phyloP scores from a whole-genome alignment of 2,797 vertebrate genomes.

The Allobates femoralis region DNA sequence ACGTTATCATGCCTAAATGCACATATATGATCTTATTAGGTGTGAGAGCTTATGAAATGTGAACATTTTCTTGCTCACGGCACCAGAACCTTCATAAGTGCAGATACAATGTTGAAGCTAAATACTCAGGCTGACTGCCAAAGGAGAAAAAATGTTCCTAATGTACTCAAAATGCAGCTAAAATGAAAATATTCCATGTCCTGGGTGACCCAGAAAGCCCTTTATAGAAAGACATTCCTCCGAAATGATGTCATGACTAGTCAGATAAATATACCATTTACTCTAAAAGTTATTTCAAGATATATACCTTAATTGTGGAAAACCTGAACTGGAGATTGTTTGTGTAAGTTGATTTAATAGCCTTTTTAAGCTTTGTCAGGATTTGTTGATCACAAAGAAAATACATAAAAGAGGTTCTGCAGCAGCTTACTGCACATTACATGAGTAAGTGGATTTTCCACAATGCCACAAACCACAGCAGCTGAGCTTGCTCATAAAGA shows the following conservation, averaged over 20 bases:
- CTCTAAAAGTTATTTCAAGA: background rate
- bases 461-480: background rate
- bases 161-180: slow-evolving; percentile 42
- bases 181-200: background rate
- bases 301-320: background rate
- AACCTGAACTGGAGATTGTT: background rate
- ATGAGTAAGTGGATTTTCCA: background rate
- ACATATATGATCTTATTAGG: background rate
- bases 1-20: background rate
- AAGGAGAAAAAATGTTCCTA: background rate
- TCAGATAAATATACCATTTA: slow-evolving; percentile 41
- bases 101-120: background rate
- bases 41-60: background rate
- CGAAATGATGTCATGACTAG: slow-evolving; percentile 38
- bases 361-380: background rate
- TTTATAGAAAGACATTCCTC: slow-evolving; percentile 54
- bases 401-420: background rate
- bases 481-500: background rate
- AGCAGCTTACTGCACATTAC: background rate
- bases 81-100: background rate
- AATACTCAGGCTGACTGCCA: slow-evolving; percentile 2
- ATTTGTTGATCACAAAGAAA: background rate
- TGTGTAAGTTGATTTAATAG: background rate
- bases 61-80: background rate
- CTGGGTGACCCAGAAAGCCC: slow-evolving; percentile 50